Evolutionary conservation across 2,113 vertebrate species (phyloP).

Genomic region (Mellivora capensis): DNA sequence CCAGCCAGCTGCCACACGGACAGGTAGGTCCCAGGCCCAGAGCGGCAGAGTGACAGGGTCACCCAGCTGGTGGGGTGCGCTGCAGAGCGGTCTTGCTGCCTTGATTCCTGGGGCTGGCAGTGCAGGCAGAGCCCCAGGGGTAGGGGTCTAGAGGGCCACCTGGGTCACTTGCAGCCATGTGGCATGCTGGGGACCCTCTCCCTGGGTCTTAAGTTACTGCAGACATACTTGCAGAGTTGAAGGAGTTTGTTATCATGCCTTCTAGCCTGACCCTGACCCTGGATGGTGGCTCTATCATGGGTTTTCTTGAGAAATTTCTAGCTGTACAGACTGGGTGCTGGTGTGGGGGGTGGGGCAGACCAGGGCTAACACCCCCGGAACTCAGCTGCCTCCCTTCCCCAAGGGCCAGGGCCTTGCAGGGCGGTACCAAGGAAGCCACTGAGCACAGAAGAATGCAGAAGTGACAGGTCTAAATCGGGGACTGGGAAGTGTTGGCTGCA

Average conservation of each 20-base stretch:
- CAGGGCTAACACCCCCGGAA: not conserved
- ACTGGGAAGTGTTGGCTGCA: conserved; percentile 35
- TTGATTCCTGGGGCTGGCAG: too few species aligned
- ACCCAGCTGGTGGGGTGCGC: not conserved
- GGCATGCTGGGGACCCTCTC: not conserved
- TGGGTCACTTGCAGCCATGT: not conserved
- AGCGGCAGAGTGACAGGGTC: not conserved
- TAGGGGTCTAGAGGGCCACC: not conserved
- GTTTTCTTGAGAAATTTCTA: not conserved
- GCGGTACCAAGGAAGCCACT: not conserved
- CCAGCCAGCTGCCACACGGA: not conserved
- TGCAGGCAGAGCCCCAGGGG: not conserved
- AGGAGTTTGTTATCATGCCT: not conserved
- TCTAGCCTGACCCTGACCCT: too few species aligned
- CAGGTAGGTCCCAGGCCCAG: not conserved
- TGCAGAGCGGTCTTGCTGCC: not conserved
- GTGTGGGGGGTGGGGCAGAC: too few species aligned
- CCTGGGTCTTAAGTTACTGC: not conserved
- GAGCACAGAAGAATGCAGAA: conserved; percentile 50
- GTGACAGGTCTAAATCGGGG: conserved; percentile 51
- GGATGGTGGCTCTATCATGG: not conserved
- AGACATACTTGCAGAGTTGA: not conserved
- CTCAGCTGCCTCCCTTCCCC: not conserved
- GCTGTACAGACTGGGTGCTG: not conserved
- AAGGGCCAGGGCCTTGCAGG: not conserved